These are phyloP conservation scores for Takifugu flavidus DNA, from an alignment of 2,113 vertebrate species.

Conservation along the genomic window DNA sequence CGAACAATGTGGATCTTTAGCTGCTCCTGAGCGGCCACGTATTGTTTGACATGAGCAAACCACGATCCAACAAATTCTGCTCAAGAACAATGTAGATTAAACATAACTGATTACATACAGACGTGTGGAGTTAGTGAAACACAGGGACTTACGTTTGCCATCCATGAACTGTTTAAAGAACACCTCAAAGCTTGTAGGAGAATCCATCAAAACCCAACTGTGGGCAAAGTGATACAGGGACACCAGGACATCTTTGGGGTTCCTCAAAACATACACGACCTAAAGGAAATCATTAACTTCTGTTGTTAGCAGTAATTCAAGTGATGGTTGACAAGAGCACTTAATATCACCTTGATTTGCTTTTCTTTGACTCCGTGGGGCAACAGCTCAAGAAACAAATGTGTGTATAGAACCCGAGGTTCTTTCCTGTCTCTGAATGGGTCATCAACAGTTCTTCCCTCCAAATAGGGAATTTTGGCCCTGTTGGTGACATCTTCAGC, in stretches of 20 bases:
- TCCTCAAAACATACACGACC: too few species aligned
- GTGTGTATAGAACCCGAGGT: background rate
- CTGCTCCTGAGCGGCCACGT: too few species aligned
- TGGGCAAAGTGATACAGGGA: conserved; percentile 9
- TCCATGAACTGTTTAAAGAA: conserved; percentile 22
- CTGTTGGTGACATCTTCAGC: background rate
- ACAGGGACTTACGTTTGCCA: conserved; percentile 4
- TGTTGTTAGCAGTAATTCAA: background rate
- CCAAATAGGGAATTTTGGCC: background rate
- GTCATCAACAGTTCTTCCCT: background rate
- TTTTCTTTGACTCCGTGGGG: conserved; percentile 2
- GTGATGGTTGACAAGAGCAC: background rate
- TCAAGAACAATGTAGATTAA: background rate
- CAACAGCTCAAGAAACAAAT: conserved; percentile 6
- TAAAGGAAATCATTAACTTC: too few species aligned
- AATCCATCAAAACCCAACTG: background rate
- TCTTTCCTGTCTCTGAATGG: conserved; percentile 1
- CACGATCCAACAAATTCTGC: conserved; percentile 4
- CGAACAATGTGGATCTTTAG: background rate
- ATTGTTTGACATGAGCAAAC: conserved; percentile 13
- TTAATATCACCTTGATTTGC: background rate
- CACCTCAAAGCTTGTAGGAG: conserved; percentile 12
- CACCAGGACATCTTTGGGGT: background rate
- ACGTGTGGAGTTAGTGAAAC: background rate
- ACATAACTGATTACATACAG: background rate